Evolutionary conservation across 2,113 vertebrate species (phyloP).

Genomic region (Globicephala melas): DNA sequence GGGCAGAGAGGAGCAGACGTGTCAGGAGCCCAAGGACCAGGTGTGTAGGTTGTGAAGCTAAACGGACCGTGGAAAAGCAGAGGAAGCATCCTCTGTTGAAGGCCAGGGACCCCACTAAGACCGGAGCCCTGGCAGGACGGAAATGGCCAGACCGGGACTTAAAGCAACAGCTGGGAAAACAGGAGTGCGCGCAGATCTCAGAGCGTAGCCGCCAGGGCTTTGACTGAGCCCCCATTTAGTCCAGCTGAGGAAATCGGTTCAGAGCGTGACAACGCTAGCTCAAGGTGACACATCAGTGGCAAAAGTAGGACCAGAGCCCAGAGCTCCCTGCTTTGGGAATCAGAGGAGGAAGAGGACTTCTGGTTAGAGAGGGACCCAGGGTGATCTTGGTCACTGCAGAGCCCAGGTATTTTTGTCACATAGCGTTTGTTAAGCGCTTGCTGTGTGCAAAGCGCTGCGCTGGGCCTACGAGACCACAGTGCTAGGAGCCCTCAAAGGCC

Average conservation of each 20-base stretch:
- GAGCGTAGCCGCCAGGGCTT: neutral
- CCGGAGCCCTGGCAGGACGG: neutral
- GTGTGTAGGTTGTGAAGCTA: conserved; percentile 53
- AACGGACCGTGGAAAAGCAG: conserved; percentile 17
- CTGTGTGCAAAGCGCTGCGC: neutral
- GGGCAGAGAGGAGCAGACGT: neutral
- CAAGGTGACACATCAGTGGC: neutral
- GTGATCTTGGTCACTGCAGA: neutral
- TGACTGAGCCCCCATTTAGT: neutral
- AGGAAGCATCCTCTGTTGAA: neutral
- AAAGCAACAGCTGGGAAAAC: neutral
- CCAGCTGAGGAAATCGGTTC: neutral
- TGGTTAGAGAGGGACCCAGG: neutral
- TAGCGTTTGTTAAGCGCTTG: neutral
- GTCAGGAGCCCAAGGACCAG: conserved; percentile 29
- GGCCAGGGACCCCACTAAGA: neutral
- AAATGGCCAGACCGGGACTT: neutral
- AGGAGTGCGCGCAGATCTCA: neutral
- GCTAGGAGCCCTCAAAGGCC: neutral
- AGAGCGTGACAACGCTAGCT: neutral
- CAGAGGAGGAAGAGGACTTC: neutral
- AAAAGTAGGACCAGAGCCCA: neutral
- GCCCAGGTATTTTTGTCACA: neutral
- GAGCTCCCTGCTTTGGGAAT: neutral
- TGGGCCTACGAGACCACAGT: neutral